phyloP scores from a whole-genome alignment of 2,888 invertebrate genomes.

The Drosophila kuntzei region DNA sequence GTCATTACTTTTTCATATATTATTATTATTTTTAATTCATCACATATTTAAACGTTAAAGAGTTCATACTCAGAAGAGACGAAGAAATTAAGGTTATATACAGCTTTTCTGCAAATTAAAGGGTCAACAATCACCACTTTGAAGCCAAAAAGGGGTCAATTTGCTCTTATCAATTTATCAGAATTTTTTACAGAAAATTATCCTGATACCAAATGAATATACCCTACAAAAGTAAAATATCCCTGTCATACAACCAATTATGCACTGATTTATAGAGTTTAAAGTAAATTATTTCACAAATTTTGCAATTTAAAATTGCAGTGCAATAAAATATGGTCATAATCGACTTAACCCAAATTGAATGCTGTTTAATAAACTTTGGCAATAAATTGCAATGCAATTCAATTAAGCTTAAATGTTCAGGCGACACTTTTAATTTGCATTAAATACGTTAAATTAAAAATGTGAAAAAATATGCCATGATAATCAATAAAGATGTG shows the following conservation, averaged over 20 bases:
- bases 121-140: background rate
- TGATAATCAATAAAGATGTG: background rate
- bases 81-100: too few relatives aligned
- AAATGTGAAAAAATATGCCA: background rate
- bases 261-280: background rate
- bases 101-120: background rate
- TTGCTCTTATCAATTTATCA: background rate
- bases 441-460: slow-evolving; percentile 5
- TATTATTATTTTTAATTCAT: too few relatives aligned
- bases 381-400: slow-evolving; percentile 32
- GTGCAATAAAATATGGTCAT: slow-evolving; percentile 17
- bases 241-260: background rate
- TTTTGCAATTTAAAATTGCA: slow-evolving; percentile 2
- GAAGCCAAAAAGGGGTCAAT: background rate
- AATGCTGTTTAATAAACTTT: slow-evolving; percentile 32
- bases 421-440: slow-evolving; percentile 19
- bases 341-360: slow-evolving; percentile 47
- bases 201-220: background rate
- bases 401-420: slow-evolving; percentile 33
- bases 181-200: background rate
- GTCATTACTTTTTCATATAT: background rate
- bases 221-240: background rate
- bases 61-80: too few relatives aligned
- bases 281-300: background rate
- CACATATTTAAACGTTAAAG: too few relatives aligned